A percentile compares a stretch with the other conserved stretches of the same genome.
These are phyloP conservation scores for Bubo scandiacus DNA, from an alignment of 2,113 vertebrate genomes.

Conservation along the genomic window DNA sequence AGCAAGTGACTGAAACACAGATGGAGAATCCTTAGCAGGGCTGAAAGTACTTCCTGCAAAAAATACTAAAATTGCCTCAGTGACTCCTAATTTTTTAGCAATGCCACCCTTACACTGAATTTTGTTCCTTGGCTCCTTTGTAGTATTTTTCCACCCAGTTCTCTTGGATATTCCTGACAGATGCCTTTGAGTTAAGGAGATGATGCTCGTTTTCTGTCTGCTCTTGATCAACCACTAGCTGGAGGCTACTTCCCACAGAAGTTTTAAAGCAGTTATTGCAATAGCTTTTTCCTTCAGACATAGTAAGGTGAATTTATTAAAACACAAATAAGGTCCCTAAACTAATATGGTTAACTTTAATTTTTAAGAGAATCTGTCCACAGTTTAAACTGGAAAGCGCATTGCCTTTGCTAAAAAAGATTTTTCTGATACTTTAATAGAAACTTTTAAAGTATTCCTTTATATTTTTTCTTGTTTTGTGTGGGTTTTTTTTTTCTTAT, in stretches of 20 bases:
- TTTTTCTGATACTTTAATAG: neutral
- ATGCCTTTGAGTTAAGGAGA: neutral
- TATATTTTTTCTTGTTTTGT: neutral
- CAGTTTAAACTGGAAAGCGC: neutral
- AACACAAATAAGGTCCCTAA: neutral
- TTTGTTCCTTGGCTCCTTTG: neutral
- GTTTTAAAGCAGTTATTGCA: neutral
- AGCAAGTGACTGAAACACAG: neutral
- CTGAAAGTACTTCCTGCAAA: neutral
- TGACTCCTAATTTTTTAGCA: neutral
- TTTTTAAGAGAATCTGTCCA: neutral
- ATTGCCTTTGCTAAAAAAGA: neutral
- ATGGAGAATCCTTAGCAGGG: neutral
- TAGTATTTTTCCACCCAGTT: neutral
- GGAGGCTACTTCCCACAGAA: neutral
- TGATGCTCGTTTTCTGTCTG: neutral
- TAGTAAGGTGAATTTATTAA: neutral
- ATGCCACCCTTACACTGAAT: neutral
- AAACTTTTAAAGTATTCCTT: neutral
- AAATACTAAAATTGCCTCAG: neutral
- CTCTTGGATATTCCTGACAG: neutral
- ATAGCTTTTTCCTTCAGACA: neutral
- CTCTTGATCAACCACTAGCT: neutral
- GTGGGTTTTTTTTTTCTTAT: neutral
- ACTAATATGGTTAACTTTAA: neutral